phyloP scores from a whole-genome alignment of 2,113 vertebrate species.

The Sardina pilchardus region DNA sequence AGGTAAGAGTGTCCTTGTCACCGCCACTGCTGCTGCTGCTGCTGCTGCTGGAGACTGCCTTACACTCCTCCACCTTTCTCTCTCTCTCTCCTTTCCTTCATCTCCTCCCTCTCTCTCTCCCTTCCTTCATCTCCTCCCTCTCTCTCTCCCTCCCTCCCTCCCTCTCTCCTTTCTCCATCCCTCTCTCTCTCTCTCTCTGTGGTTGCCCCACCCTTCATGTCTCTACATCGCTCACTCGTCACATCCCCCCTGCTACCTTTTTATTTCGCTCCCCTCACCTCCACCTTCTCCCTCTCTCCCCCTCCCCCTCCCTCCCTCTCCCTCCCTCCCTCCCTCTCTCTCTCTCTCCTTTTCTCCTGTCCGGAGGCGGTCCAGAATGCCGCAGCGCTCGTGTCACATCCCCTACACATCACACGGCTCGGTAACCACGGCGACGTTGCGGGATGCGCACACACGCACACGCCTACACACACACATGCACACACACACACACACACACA shows the following conservation, averaged over 20 bases:
- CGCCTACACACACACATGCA: not conserved
- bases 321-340: not conserved
- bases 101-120: too few relatives aligned
- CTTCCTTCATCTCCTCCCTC: too few relatives aligned
- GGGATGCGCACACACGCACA: conserved; percentile 47
- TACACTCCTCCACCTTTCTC: too few relatives aligned
- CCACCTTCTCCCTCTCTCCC: not conserved
- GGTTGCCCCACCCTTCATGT: too few relatives aligned
- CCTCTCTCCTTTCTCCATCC: not conserved
- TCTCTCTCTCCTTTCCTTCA: too few relatives aligned
- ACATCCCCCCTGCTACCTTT: too few relatives aligned
- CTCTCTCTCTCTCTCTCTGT: not conserved
- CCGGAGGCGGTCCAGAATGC: conserved; percentile 63
- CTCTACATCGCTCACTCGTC: too few relatives aligned
- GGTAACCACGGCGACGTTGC: conserved; percentile 56
- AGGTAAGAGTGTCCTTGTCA: conserved; percentile 74
- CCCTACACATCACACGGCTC: conserved; percentile 62
- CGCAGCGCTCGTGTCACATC: conserved; percentile 70
- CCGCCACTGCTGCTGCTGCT: conserved; percentile 24
- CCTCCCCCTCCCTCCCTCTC: not conserved
- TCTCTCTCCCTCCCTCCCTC: not conserved
- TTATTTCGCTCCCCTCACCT: not conserved
- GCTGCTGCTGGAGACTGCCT: too few relatives aligned
- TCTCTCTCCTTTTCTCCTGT: conserved; percentile 28
- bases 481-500: conserved; percentile 38